Evolutionary conservation across 2,888 invertebrate species (phyloP), one percentile per base, ranked within the genome.

Genomic region (Ceriagrion tenellum): DNA sequence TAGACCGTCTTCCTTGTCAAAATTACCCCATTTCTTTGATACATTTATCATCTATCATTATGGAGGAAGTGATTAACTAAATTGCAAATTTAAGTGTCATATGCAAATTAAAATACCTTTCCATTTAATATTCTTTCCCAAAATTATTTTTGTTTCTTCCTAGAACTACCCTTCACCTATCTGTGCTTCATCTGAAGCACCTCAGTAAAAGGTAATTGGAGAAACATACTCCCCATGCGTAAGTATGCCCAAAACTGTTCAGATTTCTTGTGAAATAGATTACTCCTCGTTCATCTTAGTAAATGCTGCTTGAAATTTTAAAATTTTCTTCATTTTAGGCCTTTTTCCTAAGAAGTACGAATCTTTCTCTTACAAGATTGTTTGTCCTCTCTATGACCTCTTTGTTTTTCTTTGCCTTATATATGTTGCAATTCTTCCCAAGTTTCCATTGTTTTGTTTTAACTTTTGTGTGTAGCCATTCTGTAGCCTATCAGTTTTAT

Each of bases 1-100:
- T 98, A 47, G 98, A 96, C 90, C 96, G 96, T 97, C 98, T 95
- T 98, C 97, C 96, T 97, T 98, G 96, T 98, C 98, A 96, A 98
- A 98, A 96, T 98, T 98, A 96, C 97, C 97, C 95, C 98, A 98
- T 74, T 93, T 74, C 55, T 93, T 93, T 74, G 35, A n/a, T 74
- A 63, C 69, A 26, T 69, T 59, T 93, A 47, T 93, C 93, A 81
- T 69, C 69, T 55, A 74, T 26, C 56, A 74, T 47, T 47, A 69
- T 93, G 59, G 69, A 93, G 47, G 35, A 59, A 91, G n/a, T 63
- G 69, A 47, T 93, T 69, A 74, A 93, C 16, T 69, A 18, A 91
- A 91, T 91, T 91, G 47, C 59, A 12, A 63, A 47, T 69, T 93
- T 63, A 93, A 63, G 47, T 93, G 63, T 93, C 69, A 63, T 59